A percentile compares a stretch with the other conserved stretches of the same genome.
phyloP scores from a whole-genome alignment of 1,140 invertebrate species.

The Pteromalus puparum region DNA sequence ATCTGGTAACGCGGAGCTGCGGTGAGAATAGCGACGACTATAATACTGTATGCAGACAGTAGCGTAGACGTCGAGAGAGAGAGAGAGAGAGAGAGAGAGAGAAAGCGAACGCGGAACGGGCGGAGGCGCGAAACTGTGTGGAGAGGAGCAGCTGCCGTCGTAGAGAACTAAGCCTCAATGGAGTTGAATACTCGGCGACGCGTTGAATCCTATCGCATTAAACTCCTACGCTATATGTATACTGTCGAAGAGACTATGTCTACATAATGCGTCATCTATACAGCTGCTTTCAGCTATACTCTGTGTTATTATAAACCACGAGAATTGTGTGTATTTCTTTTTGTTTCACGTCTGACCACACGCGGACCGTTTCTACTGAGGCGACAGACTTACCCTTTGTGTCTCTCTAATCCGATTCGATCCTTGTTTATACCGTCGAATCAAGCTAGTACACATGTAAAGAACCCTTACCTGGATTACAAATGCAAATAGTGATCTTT shows the following conservation, averaged over 20 bases:
- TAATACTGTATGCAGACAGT: background rate
- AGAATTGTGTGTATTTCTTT: too few species aligned
- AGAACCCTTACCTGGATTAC: background rate
- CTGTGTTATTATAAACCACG: too few species aligned
- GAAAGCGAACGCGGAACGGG: background rate
- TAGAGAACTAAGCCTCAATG: slow-evolving; percentile 7
- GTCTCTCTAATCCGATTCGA: background rate
- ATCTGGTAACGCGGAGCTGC: too few species aligned
- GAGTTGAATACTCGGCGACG: slow-evolving; percentile 5
- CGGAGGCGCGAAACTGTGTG: background rate
- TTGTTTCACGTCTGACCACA: too few species aligned
- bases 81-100: too few species aligned
- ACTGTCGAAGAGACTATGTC: background rate
- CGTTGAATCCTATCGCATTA: slow-evolving; percentile 17
- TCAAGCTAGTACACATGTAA: background rate
- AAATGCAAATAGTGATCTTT: slow-evolving; percentile 29
- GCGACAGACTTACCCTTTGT: too few species aligned
- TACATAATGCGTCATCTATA: too few species aligned
- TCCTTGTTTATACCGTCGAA: slow-evolving; percentile 9
- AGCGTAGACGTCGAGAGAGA: background rate
- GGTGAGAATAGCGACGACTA: background rate
- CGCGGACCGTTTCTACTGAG: too few species aligned
- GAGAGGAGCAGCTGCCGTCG: background rate
- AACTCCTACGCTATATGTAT: background rate
- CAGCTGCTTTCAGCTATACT: too few species aligned